Percentiles rank a stretch among this genome's conserved stretches.
These are phyloP conservation scores for Megalonaias nervosa DNA, from an alignment of 1,140 invertebrate genomes.

Conservation along the genomic window DNA sequence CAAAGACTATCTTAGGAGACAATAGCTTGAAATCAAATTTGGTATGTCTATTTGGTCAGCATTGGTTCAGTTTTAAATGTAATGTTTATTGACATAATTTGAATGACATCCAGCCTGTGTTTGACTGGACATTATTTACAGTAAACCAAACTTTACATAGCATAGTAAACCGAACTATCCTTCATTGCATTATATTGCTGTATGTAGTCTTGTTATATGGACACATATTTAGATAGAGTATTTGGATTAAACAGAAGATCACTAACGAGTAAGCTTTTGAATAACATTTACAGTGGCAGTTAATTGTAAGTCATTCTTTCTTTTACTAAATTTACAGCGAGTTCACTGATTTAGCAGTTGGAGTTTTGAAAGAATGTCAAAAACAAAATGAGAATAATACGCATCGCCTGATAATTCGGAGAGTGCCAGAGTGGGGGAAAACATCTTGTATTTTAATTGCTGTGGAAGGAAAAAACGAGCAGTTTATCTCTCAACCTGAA, in stretches of 20 bases:
- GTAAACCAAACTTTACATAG: too few relatives aligned
- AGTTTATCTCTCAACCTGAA: constrained; percentile 1
- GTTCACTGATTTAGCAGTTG: background rate
- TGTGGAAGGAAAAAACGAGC: background rate
- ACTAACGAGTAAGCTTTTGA: background rate
- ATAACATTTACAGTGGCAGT: background rate
- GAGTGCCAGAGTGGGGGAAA: background rate
- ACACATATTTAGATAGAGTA: background rate
- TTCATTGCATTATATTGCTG: too few relatives aligned
- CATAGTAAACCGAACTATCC: too few relatives aligned
- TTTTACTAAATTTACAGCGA: background rate
- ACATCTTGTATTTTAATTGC: constrained; percentile 6
- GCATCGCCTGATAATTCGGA: background rate
- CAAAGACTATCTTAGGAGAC: too few relatives aligned
- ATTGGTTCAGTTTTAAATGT: too few relatives aligned
- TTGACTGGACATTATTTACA: too few relatives aligned
- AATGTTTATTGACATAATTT: too few relatives aligned
- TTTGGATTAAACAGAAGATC: background rate
- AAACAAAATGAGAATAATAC: background rate
- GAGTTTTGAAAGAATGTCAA: background rate
- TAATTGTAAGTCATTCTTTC: background rate
- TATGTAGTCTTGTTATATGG: too few relatives aligned
- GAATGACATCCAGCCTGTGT: too few relatives aligned
- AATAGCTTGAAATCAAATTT: too few relatives aligned
- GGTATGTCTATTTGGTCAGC: too few relatives aligned